Evolutionary conservation across 2,113 vertebrate species (phyloP).

Genomic region (Prochilodus magdalenae): DNA sequence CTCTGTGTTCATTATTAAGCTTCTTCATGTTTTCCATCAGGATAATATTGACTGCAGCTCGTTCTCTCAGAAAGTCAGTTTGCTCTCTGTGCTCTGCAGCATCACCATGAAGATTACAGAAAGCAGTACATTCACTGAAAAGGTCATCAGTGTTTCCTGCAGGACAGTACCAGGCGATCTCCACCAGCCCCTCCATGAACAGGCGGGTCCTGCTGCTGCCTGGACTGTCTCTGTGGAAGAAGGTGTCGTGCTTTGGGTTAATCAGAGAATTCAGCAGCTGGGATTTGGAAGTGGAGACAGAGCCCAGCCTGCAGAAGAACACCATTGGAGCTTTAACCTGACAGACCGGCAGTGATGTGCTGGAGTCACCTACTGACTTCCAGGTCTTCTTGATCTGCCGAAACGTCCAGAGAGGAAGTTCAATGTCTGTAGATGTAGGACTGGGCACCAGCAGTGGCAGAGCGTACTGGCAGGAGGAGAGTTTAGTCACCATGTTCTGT

Average conservation of each 20-base stretch:
- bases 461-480: constrained; percentile 79
- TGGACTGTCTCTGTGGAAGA: constrained; percentile 74
- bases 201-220: constrained; percentile 66
- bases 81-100: constrained; percentile 7
- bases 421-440: constrained; percentile 58
- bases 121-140: constrained; percentile 73
- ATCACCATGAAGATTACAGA: constrained; percentile 69
- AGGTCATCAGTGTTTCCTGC: constrained; percentile 64
- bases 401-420: constrained; percentile 77
- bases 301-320: constrained; percentile 76
- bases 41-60: constrained; percentile 67
- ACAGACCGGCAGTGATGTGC: constrained; percentile 65
- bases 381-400: constrained; percentile 74
- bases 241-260: constrained; percentile 69
- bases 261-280: constrained; percentile 77
- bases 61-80: constrained; percentile 42
- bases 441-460: constrained; percentile 77
- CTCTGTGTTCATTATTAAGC: too few relatives aligned
- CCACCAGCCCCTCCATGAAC: constrained; percentile 76
- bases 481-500: constrained; percentile 74
- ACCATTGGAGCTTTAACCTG: constrained; percentile 70
- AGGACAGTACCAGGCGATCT: constrained; percentile 82
- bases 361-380: constrained; percentile 53
- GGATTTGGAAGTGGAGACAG: constrained; percentile 77
- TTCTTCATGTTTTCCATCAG: constrained; percentile 39